Evolutionary conservation across 2,888 invertebrate species (phyloP), one percentile per base, ranked within the genome.

Genomic region (Acrobasis suavella): DNA sequence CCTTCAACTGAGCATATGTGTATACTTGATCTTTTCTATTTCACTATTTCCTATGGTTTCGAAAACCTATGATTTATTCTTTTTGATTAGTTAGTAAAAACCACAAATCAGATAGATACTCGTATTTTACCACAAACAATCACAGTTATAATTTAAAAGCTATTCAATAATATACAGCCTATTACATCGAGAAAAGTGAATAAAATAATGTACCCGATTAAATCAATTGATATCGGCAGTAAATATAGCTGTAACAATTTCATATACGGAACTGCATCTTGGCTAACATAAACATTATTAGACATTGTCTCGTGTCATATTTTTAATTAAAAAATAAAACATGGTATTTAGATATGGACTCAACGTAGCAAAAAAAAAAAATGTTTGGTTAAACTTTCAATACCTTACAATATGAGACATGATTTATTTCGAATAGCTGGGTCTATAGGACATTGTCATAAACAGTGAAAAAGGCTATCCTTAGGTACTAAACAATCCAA

Each of bases 221-320:
- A n/a, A 46, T 46, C 14, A 14, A 46, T 46, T 46, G 46, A 46
- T 46, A 46, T 46, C n/a, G 46, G 46, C 46, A 46, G 12, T 46
- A 46, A 46, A 46, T 46, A 46, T 14, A 46, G 46, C 46, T 46
- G n/a, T 46, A 46, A 46, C 46, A 46, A 39, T 39, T 56, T 39
- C 56, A 39, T 70, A 65, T 70, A 72, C 67, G 76, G 76, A 78
- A 78, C 69, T 70, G 63, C 66, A 74, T 69, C 68, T 67, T 63
- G 37, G 62, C 66, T 65, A 59, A 68, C 67, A 68, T 70, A 63
- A 9, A 46, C 46, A 46, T 14, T 46, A 46, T 14, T 10, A 46
- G 46, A 46, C 46, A 46, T 46, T 46, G 14, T 46, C 46, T 46
- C 0, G 10, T n/a, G 12, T 6, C 1, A 32, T 32, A 32, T 6